Conservation (phyloP, 2,888 invertebrate species). For the Zaprionus lineosus region DNA sequence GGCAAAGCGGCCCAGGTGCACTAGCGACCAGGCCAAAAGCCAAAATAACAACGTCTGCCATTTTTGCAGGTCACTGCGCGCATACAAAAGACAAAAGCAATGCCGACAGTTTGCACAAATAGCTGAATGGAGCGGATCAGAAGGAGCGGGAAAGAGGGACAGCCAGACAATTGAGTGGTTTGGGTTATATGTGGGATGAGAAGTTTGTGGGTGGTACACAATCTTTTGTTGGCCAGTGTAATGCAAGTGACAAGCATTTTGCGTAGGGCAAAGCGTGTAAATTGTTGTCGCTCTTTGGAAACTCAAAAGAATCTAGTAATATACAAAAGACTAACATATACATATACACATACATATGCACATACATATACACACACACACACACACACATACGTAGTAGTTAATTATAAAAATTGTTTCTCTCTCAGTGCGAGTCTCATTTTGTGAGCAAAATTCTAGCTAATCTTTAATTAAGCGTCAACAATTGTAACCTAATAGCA, state of each 20-base stretch:
- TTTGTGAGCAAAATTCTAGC: too few species aligned
- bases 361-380: too few species aligned
- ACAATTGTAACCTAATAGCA: conserved; percentile 61
- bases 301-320: conserved; percentile 33
- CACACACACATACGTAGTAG: too few species aligned
- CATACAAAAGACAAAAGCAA: conserved; percentile 73
- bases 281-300: conserved; percentile 45
- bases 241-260: conserved; percentile 77
- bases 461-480: conserved; percentile 67
- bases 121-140: conserved; percentile 46
- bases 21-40: conserved; percentile 22
- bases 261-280: conserved; percentile 70
- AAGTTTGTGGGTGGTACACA: background rate
- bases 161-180: too few species aligned
- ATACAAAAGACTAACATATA: too few species aligned
- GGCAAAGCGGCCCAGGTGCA: conserved; percentile 20
- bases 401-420: too few species aligned
- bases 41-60: conserved; percentile 78
- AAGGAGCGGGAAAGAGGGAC: background rate
- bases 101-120: conserved; percentile 74
- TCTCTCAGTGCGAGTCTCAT: too few species aligned
- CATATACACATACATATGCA: too few species aligned
- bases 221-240: conserved; percentile 55
- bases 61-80: conserved; percentile 82
- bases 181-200: too few species aligned